Evolutionary conservation across 2,113 vertebrate genomes (phyloP), one percentile per base, ranked within the genome.

Genomic region (Pitta sordida): DNA sequence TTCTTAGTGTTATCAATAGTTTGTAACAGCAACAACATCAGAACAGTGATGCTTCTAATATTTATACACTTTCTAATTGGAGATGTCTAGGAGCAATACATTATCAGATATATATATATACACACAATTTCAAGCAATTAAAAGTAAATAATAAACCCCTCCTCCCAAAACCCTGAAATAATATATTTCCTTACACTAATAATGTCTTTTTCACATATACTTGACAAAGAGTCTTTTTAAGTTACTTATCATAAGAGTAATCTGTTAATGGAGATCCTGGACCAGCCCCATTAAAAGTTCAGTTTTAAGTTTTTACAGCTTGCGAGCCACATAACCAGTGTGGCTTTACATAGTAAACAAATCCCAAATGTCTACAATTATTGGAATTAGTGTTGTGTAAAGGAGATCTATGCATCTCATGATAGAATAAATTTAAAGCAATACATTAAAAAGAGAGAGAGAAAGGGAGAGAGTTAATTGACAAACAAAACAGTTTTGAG

Each of bases 131-230:
- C 97, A 97, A 98, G 96, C 98, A 97, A 97, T 96, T 96, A 96
- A 97, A 90, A 97, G 97, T 96, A 98, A 98, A 98, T 98, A 98
- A 98, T 95, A 97, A 97, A 97, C 55, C 96, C 97, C 97, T 91
- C 96, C 97, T 96, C 96, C 97, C 96, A 74, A 96, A 96, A 76
- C 91, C 91, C 91, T 95, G 91, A 96, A 97, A 97, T 96, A 97
- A 96, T 96, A 97, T 95, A 97, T 97, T 97, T 97, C 94, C 95
- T 97, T 96, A 96, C 94, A 96, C 92, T 93, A 95, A 85, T 96
- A 92, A 97, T 96, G 95, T 96, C 92, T 94, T 95, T 88, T 92
- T 94, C 95, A 97, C 95, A 96, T 97, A 96, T 92, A 96, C 95
- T 96, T 97, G 95, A 97, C 93, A 90, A 96, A 93, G 95, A 97